A percentile compares a stretch with the other conserved stretches of the same genome.
phyloP scores from a whole-genome alignment of 2,888 invertebrate genomes.

The Parnassius mnemosyne region DNA sequence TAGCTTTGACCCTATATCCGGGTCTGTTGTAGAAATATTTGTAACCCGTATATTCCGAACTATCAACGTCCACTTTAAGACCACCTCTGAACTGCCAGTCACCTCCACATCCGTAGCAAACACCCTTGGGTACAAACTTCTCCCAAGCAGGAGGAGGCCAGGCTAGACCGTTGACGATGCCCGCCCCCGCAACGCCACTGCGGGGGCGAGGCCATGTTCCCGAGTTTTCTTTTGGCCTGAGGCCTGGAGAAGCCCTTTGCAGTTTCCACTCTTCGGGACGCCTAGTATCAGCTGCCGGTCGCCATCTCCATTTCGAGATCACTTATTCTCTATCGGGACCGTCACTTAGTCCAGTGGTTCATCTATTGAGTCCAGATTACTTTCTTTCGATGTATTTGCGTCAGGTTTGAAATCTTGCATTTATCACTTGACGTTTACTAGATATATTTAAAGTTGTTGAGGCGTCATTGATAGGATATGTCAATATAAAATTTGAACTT shows the following conservation, averaged over 20 bases:
- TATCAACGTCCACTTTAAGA: slow-evolving; percentile 64
- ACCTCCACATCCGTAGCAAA: slow-evolving; percentile 71
- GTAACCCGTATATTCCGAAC: slow-evolving; percentile 77
- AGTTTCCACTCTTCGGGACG: slow-evolving; percentile 72
- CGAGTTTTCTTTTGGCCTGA: slow-evolving; percentile 45
- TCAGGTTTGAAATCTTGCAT: slow-evolving; percentile 16
- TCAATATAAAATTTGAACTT: slow-evolving; percentile 36
- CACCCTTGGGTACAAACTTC: slow-evolving; percentile 62
- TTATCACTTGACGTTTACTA: slow-evolving; percentile 20
- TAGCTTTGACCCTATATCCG: slow-evolving; percentile 61
- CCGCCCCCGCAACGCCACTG: slow-evolving; percentile 57
- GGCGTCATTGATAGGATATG: slow-evolving; percentile 40
- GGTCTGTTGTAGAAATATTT: slow-evolving; percentile 65
- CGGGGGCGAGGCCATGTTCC: slow-evolving; percentile 78
- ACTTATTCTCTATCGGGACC: slow-evolving; percentile 56
- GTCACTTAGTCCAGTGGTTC: slow-evolving; percentile 47
- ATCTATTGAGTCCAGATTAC: slow-evolving; percentile 21
- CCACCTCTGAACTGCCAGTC: slow-evolving; percentile 70
- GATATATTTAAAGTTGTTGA: slow-evolving; percentile 9
- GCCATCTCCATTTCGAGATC: slow-evolving; percentile 78
- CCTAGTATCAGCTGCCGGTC: slow-evolving; percentile 67
- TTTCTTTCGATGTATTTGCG: slow-evolving; percentile 23
- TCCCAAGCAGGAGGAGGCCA: slow-evolving; percentile 50
- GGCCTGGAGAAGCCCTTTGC: slow-evolving; percentile 57
- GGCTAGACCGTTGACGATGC: slow-evolving; percentile 27